Evolutionary conservation across 2,797 vertebrate species (phyloP), one percentile per base, ranked within the genome.

Genomic region (Sphaeramia orbicularis): DNA sequence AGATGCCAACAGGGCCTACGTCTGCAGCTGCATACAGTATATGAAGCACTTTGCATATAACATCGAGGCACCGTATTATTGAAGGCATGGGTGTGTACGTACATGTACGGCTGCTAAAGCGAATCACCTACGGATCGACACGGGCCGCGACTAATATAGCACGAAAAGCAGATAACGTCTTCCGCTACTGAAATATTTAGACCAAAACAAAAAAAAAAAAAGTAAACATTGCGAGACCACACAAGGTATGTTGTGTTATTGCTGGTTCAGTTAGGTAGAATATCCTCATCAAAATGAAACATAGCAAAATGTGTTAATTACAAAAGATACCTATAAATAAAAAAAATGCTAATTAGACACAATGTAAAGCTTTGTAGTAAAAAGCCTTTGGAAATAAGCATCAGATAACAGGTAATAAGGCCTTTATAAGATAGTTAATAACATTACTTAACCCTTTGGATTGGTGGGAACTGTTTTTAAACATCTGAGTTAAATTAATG

Each of bases 261-360:
- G 88, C 89, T 75, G 84, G 80, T 87, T 89, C 68, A 62, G 62
- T 85, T 82, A 70, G 61, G 68, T 76, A 80, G 49, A 88, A 84
- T 61, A 81, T 69, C 60, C 66, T 78, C 75, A 73, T 79, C 54
- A 83, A 80, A 87, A 89, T 81, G 55, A 86, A 93, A 91, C 81
- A 74, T 69, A 82, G 84, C 50, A 78, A 79, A 72, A 85, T 24
- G 44, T 45, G 50, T 84, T 35, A 80, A 80, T 62, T 62, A 81
- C 66, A 81, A 86, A 86, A 81, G 49, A 84, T 92, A 90, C 86
- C 91, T 92, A 93, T 93, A 93, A 94, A 94, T 78, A 78, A 53
- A 42, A 69, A 57, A 86, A 79, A 80, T 10, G 71, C 83, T 74
- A 85, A 74, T 81, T 84, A 90, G 89, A 87, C 89, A 91, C 58